Conservation (phyloP, 53 echinoderm and acorn worm genomes). For the Zoroaster sp. region DNA sequence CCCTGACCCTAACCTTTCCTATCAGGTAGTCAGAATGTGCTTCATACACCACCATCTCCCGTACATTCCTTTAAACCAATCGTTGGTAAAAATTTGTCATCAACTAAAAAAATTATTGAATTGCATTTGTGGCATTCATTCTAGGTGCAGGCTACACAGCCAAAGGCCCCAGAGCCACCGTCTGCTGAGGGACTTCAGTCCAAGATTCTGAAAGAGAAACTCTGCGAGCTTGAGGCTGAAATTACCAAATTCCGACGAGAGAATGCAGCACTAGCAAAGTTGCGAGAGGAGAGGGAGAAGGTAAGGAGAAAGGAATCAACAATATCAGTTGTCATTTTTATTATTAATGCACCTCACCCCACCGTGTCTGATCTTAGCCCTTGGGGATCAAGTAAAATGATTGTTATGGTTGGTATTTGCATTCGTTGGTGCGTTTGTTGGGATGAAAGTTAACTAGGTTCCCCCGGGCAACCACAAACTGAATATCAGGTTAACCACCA, state of each 20-base stretch:
- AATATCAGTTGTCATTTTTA: too few species aligned
- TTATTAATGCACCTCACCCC: neutral
- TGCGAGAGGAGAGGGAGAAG: slow-evolving; percentile 96
- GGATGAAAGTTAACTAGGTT: too few species aligned
- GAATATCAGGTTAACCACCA: too few species aligned
- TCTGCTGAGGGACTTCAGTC: slow-evolving; percentile 87
- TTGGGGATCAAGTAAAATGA: too few species aligned
- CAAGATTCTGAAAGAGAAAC: slow-evolving; percentile 79
- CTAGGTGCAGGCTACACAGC: slow-evolving; percentile 38
- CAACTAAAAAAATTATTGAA: too few species aligned
- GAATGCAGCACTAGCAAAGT: slow-evolving; percentile 82
- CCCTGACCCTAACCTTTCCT: neutral
- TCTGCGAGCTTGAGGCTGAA: slow-evolving; percentile 88
- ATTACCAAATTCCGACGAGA: slow-evolving; percentile 93
- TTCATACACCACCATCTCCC: neutral
- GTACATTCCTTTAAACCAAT: neutral
- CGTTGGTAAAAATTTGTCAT: too few species aligned
- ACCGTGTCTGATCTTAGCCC: neutral
- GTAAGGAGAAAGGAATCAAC: slow-evolving; percentile 8
- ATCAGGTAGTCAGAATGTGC: neutral
- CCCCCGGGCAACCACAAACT: too few species aligned
- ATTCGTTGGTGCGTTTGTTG: too few species aligned
- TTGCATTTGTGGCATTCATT: too few species aligned
- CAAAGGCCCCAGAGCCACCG: slow-evolving; percentile 45
- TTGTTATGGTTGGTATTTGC: too few species aligned